These are phyloP conservation scores for Triplophysa rosa DNA, from an alignment of 2,113 vertebrate genomes.

Conservation along the genomic window DNA sequence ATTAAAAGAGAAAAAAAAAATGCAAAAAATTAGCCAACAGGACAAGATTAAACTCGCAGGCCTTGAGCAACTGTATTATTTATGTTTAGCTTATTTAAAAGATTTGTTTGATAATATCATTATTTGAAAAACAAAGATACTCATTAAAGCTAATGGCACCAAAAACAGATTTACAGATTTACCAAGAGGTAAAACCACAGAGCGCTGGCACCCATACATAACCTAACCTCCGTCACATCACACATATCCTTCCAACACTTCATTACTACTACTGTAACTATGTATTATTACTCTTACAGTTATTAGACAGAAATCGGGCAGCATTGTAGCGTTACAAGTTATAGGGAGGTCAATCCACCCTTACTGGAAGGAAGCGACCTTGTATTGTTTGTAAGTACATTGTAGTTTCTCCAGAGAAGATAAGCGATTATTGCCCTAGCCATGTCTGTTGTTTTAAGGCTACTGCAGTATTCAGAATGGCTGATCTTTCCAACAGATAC, in stretches of 20 bases:
- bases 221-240: background rate
- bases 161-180: background rate
- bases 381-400: background rate
- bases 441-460: constrained; percentile 45
- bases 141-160: background rate
- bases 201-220: background rate
- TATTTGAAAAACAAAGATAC: background rate
- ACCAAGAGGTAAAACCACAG: background rate
- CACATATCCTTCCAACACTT: background rate
- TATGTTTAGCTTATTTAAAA: background rate
- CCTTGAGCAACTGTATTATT: background rate
- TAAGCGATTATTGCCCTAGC: constrained; percentile 19
- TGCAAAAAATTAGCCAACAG: background rate
- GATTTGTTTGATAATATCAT: background rate
- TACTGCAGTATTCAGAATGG: constrained; percentile 50
- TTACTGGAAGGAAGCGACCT: background rate
- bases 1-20: background rate
- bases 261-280: background rate
- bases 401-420: constrained; percentile 12
- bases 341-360: background rate
- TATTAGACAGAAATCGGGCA: constrained; percentile 16
- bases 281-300: constrained; percentile 10
- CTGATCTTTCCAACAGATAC: constrained; percentile 58
- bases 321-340: constrained; percentile 4
- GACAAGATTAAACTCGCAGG: no score